These are phyloP conservation scores for Tricholaema leucomelas DNA, from an alignment of 2,113 vertebrate species.

Conservation along the genomic window DNA sequence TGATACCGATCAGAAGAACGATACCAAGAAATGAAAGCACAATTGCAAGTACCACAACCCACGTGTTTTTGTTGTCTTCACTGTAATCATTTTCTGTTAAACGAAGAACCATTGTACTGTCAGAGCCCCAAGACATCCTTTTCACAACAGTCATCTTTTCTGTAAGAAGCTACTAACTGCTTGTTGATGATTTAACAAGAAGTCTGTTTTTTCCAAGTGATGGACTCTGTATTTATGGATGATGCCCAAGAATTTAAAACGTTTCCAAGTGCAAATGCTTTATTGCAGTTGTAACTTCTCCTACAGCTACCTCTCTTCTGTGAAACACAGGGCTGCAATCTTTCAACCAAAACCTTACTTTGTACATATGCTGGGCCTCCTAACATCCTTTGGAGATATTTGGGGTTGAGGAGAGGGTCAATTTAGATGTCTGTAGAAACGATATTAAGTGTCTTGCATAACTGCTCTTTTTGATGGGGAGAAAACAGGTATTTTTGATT, in stretches of 20 bases:
- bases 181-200: background rate
- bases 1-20: constrained; percentile 65
- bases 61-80: constrained; percentile 10
- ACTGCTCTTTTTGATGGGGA: background rate
- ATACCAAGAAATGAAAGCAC: constrained; percentile 62
- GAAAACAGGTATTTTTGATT: background rate
- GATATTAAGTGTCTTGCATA: background rate
- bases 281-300: background rate
- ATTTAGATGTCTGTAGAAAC: background rate
- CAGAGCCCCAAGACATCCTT: background rate
- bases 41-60: constrained; percentile 63
- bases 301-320: background rate
- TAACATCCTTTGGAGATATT: background rate
- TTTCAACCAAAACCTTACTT: background rate
- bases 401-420: background rate
- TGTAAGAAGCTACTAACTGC: background rate
- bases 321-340: background rate
- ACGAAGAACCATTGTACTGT: constrained; percentile 21
- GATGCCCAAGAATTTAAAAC: background rate
- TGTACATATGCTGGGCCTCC: background rate
- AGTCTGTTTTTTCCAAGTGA: background rate
- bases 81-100: constrained; percentile 44
- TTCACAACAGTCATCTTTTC: background rate
- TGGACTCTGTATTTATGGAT: background rate
- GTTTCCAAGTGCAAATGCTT: background rate